Evolutionary conservation across 2,113 vertebrate genomes (phyloP), one percentile per base, ranked within the genome.

Genomic region (Maccullochella peelii): DNA sequence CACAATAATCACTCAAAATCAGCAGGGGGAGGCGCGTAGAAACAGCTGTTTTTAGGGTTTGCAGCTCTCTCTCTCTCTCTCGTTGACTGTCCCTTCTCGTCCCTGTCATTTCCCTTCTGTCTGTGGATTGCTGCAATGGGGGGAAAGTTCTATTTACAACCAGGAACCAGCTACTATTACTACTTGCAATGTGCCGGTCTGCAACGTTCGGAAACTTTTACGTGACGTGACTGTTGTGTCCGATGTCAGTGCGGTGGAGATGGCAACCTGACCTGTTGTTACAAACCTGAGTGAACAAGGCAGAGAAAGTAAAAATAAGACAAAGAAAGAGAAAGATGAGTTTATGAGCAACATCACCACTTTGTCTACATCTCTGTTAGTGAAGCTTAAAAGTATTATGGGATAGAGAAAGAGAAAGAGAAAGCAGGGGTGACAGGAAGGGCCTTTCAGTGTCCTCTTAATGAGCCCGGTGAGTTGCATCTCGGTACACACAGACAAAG

Each of bases 221-320:
- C n/a, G n/a, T n/a, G n/a, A n/a, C n/a, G n/a, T 40, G 62, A 74
- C 44, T 7, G 50, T 25, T 68, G 55, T 62, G 69, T 68, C 15
- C 5, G 5, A 38, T 57, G 63, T 36, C 50, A 14, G 36, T 40
- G 25, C 44, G 0, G 4, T 42, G 42, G 25, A 38, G 54, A 75
- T 4, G 14, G 21, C 23, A 18, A 74, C 36, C 44, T n/a, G 30
- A 70, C 36, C 54, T 2, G 58, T 40, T 63, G 77, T 36, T 49
- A 44, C 21, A n/a, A 57, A 72, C 25, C 20, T 18, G 54, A 59
- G 40, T 65, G 20, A 27, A 23, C 0, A 8, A n/a, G 16, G 16
- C 3, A 30, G 6, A 62, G 23, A 27, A 18, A 58, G 20, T 6
- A 8, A 30, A 42, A 10, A 0, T 27, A 0, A 50, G 40, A 27